Base-by-base conservation (phyloP, 1,140 invertebrate species). In the Drosophila repleta region DNA sequence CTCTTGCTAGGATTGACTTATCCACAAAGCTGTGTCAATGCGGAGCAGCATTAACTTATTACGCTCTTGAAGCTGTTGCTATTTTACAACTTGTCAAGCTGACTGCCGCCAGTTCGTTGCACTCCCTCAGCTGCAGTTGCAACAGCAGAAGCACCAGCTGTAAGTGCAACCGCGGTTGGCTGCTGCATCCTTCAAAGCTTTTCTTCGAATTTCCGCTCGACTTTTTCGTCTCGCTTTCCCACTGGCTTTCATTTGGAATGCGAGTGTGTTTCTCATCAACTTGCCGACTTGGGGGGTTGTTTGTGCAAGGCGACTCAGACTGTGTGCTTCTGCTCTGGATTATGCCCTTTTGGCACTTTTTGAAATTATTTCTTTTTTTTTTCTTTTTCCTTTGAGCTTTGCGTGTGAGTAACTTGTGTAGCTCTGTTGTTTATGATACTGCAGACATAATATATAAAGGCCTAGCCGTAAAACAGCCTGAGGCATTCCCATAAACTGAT, bases 261-360 rank as follows among this genome's bases (percentile, higher is more conserved):
- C 11, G 32, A 35, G 77, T 84, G 80, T 53, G 48, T 63, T 76
- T 74, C 57, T 69, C 73, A 56, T 82, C 79, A 74, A 82, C 79
- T 85, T 79, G 24, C 24, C 48, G 63, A 77, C 82, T 87, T 87
- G 65, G 82, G 82, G 82, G 82, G 82, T 85, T 87, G 85, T 70
- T 82, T 17, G 68, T 81, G 78, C 74, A 43, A 35, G 60, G 48
- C 63, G 71, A 64, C 81, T 81, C 81, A 85, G 81, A 87, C 81
- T 4, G 43, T 78, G 66, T 64, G 57, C 56, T 69, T 64, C 66
- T 70, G 48, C 43, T 76, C 72, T 68, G 65, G 79, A 82, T 81
- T 87, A 77, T 87, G 82, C 82, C 82, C 82, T 85, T 85, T 85
- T 85, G 82, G 82, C 82, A 85, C 82, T 85, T 87, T 85, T 85